These are phyloP conservation scores for Cylindroiulus punctatus DNA, from an alignment of 2,888 invertebrate species.

Conservation along the genomic window DNA sequence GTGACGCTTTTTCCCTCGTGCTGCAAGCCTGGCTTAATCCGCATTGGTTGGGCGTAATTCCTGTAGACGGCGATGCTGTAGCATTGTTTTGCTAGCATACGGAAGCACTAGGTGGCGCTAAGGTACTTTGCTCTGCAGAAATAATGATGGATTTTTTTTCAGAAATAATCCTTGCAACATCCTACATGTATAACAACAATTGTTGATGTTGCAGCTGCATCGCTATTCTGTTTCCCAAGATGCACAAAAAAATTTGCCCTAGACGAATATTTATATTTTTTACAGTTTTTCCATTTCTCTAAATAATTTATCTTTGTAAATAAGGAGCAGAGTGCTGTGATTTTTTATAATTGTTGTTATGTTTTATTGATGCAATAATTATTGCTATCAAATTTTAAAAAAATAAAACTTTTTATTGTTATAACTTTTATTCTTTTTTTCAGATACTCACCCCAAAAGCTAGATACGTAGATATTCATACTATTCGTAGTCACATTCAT, in stretches of 20 bases:
- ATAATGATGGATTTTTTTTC: background rate
- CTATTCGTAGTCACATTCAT: too few relatives aligned
- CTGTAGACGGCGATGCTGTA: conserved; percentile 48
- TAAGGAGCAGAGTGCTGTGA: conserved; percentile 12
- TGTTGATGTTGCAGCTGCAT: too few relatives aligned
- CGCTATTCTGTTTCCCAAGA: background rate
- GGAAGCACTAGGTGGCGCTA: conserved; percentile 50
- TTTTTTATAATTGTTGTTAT: conserved; percentile 41
- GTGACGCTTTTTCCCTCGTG: conserved; percentile 43
- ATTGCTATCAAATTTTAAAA: background rate
- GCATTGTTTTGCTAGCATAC: conserved; percentile 46
- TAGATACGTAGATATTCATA: background rate
- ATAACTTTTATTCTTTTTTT: background rate
- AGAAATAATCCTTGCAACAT: background rate
- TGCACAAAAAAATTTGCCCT: background rate
- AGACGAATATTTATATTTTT: background rate
- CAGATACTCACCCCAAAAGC: background rate
- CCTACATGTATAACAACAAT: background rate
- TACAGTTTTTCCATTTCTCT: background rate
- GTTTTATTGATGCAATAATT: background rate
- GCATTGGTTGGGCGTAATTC: conserved; percentile 39
- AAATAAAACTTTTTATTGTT: background rate
- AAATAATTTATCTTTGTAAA: conserved; percentile 22
- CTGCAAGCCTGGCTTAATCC: conserved; percentile 45
- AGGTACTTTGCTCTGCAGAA: conserved; percentile 22